A percentile compares a stretch with the other conserved stretches of the same genome.
Conservation (phyloP, 2,113 vertebrate genomes). For the Neotragus moschatus region DNA sequence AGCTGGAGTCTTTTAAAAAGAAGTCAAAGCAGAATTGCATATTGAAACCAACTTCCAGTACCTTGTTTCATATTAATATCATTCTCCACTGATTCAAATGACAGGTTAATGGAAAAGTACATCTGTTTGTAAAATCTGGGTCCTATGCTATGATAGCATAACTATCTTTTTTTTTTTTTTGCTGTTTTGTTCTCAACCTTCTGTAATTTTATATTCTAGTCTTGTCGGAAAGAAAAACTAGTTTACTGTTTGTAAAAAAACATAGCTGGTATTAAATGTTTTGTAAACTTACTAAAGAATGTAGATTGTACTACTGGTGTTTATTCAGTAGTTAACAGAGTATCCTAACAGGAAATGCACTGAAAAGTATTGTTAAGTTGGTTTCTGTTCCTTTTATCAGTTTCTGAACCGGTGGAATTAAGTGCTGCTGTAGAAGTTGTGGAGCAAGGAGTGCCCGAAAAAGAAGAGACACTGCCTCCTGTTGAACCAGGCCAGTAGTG, state of each 20-base stretch:
- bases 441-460: constrained; percentile 80
- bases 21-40: not conserved
- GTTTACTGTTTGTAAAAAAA: not conserved
- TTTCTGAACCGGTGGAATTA: constrained; percentile 82
- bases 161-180: not conserved
- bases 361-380: not conserved
- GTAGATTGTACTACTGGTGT: not conserved
- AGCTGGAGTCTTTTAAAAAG: not conserved
- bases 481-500: constrained; percentile 79
- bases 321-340: not conserved
- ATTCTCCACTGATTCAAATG: constrained; percentile 14
- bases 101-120: not conserved
- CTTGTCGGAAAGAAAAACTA: not conserved
- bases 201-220: not conserved
- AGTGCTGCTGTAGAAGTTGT: constrained; percentile 80
- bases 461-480: constrained; percentile 77
- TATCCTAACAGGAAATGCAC: not conserved
- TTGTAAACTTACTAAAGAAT: constrained; percentile 6
- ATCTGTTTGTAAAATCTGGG: not conserved
- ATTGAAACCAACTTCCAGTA: not conserved
- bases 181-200: not conserved
- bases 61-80: not conserved
- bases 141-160: not conserved
- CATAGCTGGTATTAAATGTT: not conserved
- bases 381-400: constrained; percentile 41